These are phyloP conservation scores for Ctenodactylus gundi DNA, from an alignment of 2,113 vertebrate species.

Conservation along the genomic window DNA sequence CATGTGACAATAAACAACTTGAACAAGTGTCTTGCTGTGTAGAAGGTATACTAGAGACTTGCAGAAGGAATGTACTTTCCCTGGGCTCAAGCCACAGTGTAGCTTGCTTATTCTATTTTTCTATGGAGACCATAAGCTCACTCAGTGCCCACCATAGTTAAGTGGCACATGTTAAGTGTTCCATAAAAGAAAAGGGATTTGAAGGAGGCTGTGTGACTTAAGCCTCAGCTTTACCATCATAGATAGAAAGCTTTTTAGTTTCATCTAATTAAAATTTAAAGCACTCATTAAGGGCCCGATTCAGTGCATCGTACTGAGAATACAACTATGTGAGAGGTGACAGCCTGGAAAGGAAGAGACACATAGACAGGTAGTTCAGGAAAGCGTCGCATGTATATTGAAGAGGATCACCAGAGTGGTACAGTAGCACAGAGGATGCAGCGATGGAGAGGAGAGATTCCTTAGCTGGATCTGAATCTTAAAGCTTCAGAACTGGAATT, in stretches of 20 bases:
- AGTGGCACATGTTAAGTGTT: neutral
- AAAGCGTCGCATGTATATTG: neutral
- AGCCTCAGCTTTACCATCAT: neutral
- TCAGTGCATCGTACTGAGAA: neutral
- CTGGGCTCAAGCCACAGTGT: neutral
- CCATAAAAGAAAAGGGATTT: conserved; percentile 27
- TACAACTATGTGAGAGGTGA: neutral
- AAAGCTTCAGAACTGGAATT: neutral
- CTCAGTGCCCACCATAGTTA: neutral
- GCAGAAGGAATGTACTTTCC: neutral
- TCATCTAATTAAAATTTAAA: conserved; percentile 8
- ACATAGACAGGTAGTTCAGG: neutral
- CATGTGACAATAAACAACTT: neutral
- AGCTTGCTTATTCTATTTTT: neutral
- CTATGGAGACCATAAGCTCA: neutral
- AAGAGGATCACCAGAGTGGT: neutral
- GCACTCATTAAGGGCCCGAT: neutral
- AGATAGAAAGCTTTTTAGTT: conserved; percentile 11
- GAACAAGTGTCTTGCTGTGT: neutral
- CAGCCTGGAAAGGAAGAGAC: neutral
- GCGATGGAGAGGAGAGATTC: no score
- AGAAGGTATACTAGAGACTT: conserved; percentile 17
- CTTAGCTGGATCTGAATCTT: neutral
- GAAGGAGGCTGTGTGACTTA: neutral
- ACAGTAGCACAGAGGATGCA: neutral